A percentile compares a stretch with the other conserved stretches of the same genome.
Conservation (phyloP, 2,888 invertebrate genomes). For the Willowsia nigromaculata region DNA sequence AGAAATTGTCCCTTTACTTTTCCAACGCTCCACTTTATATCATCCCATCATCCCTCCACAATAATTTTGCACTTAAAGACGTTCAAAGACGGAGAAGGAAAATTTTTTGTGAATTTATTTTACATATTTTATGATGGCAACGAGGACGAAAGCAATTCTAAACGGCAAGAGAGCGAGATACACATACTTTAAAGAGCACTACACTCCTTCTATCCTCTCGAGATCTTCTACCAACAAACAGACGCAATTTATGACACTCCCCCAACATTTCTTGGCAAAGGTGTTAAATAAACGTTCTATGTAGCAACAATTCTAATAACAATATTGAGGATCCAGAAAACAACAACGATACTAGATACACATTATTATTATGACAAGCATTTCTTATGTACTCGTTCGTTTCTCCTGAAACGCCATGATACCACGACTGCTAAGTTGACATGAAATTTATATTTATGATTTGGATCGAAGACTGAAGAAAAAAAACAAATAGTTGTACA, state of each 20-base stretch:
- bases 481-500: not conserved
- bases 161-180: too few species aligned
- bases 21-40: not conserved
- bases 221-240: not conserved
- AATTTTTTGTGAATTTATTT: slow-evolving; percentile 32
- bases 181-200: not conserved
- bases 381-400: not conserved
- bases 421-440: not conserved
- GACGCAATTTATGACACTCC: slow-evolving; percentile 24
- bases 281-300: slow-evolving; percentile 3
- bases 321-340: not conserved
- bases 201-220: not conserved
- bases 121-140: slow-evolving; percentile 40
- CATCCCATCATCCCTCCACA: not conserved
- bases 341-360: not conserved
- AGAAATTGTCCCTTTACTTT: slow-evolving; percentile 18
- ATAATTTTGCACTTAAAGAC: not conserved
- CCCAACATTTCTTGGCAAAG: slow-evolving; percentile 22
- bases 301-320: not conserved
- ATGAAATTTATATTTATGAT: slow-evolving; percentile 25
- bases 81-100: not conserved
- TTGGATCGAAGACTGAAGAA: not conserved
- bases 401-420: too few species aligned
- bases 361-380: not conserved
- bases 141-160: not conserved